phyloP scores from a whole-genome alignment of 2,113 vertebrate genomes.

The Amphilophus citrinellus region DNA sequence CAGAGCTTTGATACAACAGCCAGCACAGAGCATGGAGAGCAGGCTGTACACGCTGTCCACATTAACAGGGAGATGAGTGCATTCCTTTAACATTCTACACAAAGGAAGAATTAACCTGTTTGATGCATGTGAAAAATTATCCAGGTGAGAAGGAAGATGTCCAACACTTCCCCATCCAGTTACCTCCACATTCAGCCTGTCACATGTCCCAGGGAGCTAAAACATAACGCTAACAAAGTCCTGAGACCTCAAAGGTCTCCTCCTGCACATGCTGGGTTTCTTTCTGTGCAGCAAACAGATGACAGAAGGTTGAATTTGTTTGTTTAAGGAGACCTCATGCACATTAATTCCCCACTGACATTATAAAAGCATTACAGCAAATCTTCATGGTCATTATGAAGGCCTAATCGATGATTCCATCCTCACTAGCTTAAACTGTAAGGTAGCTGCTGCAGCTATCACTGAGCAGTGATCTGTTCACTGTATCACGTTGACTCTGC shows the following conservation, averaged over 20 bases:
- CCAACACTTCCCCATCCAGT: background rate
- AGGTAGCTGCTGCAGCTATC: conserved; percentile 7
- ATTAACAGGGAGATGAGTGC: conserved; percentile 37
- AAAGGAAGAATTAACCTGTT: conserved; percentile 34
- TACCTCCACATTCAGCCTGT: conserved; percentile 7
- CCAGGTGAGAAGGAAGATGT: background rate
- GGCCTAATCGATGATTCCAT: background rate
- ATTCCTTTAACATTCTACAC: conserved; percentile 33
- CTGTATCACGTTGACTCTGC: conserved; percentile 34
- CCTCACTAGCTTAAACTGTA: conserved; percentile 10
- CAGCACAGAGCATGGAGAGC: conserved; percentile 15
- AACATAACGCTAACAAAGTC: conserved; percentile 34
- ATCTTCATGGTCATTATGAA: background rate
- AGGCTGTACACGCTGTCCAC: conserved; percentile 36
- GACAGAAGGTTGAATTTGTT: background rate
- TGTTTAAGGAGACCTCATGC: background rate
- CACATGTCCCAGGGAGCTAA: background rate
- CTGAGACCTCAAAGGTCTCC: conserved; percentile 8
- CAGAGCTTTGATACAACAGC: conserved; percentile 12
- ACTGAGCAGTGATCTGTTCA: conserved; percentile 15
- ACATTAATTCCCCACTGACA: background rate
- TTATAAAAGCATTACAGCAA: background rate
- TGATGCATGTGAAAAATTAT: conserved; percentile 32
- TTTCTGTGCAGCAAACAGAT: background rate
- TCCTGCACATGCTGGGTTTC: background rate